Percentiles rank a stretch among this genome's conserved stretches.
Conservation (phyloP, 2,888 invertebrate genomes). For the Hydrotaea diabolus region DNA sequence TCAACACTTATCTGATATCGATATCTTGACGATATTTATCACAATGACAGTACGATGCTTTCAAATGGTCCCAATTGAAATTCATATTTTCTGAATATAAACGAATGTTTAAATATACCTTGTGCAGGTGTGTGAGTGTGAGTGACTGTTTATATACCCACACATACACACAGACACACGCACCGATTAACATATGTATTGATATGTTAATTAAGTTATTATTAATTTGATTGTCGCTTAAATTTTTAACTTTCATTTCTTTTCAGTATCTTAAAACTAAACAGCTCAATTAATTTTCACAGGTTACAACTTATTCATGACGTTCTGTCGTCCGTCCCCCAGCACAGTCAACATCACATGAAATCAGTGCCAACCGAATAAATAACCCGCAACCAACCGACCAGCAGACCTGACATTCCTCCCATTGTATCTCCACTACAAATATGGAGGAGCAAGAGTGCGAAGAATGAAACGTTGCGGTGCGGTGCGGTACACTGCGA, state of each 20-base stretch:
- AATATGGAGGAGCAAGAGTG: constrained; percentile 15
- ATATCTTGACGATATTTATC: constrained; percentile 10
- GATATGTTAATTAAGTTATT: constrained; percentile 71
- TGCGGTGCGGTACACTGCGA: not conserved
- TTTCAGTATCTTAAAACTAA: constrained; percentile 68
- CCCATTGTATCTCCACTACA: not conserved
- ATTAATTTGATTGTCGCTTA: constrained; percentile 76
- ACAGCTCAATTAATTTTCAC: constrained; percentile 71
- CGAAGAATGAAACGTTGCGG: constrained; percentile 15
- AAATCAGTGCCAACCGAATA: constrained; percentile 35
- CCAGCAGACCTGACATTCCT: not conserved
- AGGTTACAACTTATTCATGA: constrained; percentile 62
- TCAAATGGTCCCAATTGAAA: constrained; percentile 23
- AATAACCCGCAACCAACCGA: constrained; percentile 20
- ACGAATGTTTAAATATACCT: not conserved
- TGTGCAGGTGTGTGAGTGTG: not conserved
- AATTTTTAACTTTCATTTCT: constrained; percentile 77
- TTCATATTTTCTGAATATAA: constrained; percentile 35
- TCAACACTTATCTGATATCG: constrained; percentile 31
- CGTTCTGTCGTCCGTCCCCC: not conserved
- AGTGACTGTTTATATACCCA: not conserved
- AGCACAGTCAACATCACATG: constrained; percentile 4
- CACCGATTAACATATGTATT: constrained; percentile 48
- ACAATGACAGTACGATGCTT: not conserved
- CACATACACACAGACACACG: constrained; percentile 19